A percentile compares a stretch with the other conserved stretches of the same genome.
phyloP scores from a whole-genome alignment of 2,113 vertebrate genomes.

The Rana temporaria region DNA sequence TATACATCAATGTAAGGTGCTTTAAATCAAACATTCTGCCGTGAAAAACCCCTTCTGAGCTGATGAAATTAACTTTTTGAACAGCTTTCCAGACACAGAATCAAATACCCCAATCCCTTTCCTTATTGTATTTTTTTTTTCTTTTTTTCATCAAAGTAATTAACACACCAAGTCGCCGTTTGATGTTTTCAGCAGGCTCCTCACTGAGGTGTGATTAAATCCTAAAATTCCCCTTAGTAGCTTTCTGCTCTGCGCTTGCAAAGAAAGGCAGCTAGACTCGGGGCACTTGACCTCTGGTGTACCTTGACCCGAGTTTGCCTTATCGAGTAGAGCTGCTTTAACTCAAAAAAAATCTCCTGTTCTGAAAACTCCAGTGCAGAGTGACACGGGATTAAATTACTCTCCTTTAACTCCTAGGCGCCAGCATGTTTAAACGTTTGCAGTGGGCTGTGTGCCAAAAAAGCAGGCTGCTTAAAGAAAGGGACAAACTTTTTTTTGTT shows the following conservation, averaged over 20 bases:
- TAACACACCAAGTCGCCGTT: background rate
- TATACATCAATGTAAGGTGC: too few species aligned
- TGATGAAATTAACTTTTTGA: too few species aligned
- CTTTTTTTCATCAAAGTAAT: too few species aligned
- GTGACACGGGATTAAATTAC: slow-evolving; percentile 52
- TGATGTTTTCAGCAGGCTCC: background rate
- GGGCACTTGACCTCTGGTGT: slow-evolving; percentile 30
- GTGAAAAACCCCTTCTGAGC: too few species aligned
- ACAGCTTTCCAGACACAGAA: too few species aligned
- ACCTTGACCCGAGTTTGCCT: slow-evolving; percentile 51
- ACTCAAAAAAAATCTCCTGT: slow-evolving; percentile 41
- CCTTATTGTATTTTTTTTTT: too few species aligned
- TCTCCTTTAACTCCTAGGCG: slow-evolving; percentile 40
- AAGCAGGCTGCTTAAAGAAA: background rate
- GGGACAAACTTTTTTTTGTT: background rate
- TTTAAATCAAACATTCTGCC: too few species aligned
- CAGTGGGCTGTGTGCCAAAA: slow-evolving; percentile 16
- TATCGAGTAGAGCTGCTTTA: slow-evolving; percentile 26
- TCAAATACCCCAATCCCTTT: too few species aligned
- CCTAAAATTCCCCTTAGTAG: background rate
- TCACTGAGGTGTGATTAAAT: background rate
- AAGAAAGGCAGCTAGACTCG: background rate
- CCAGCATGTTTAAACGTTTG: slow-evolving; percentile 44
- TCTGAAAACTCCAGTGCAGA: slow-evolving; percentile 25
- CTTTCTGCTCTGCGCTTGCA: background rate